These are phyloP conservation scores for Gouania willdenowi DNA, from an alignment of 2,797 vertebrate genomes.

Conservation along the genomic window DNA sequence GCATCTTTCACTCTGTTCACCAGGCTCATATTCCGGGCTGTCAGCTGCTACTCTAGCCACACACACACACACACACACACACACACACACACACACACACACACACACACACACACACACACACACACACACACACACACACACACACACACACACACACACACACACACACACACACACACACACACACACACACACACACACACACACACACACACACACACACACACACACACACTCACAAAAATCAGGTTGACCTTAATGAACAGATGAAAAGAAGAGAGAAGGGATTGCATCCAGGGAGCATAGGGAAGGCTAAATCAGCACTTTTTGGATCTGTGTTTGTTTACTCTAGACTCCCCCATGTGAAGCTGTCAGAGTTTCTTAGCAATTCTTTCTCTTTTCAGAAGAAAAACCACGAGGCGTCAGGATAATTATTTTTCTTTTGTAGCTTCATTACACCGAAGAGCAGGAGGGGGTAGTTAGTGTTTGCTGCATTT, in stretches of 20 bases:
- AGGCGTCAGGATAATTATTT: constrained; percentile 24
- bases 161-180: constrained; percentile 24
- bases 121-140: constrained; percentile 24
- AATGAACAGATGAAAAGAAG: constrained; percentile 73
- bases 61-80: constrained; percentile 22
- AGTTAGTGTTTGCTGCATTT: constrained; percentile 18
- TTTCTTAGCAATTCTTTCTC: constrained; percentile 14
- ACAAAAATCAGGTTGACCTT: constrained; percentile 65
- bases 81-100: constrained; percentile 24
- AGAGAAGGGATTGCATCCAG: constrained; percentile 49
- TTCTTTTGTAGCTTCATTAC: too few species aligned
- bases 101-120: constrained; percentile 22
- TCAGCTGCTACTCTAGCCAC: constrained; percentile 19
- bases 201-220: constrained; percentile 24
- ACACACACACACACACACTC: constrained; percentile 22
- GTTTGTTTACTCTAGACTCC: constrained; percentile 66
- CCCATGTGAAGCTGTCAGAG: constrained; percentile 58
- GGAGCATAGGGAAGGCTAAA: constrained; percentile 53
- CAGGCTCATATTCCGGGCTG: constrained; percentile 41
- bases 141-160: constrained; percentile 22
- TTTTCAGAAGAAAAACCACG: constrained; percentile 23
- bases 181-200: constrained; percentile 22
- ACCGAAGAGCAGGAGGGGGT: too few species aligned
- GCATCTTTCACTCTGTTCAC: constrained; percentile 44
- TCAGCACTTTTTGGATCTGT: constrained; percentile 61